A percentile compares a stretch with the other conserved stretches of the same genome.
phyloP scores from a whole-genome alignment of 2,113 vertebrate species.

The Gallinago media region DNA sequence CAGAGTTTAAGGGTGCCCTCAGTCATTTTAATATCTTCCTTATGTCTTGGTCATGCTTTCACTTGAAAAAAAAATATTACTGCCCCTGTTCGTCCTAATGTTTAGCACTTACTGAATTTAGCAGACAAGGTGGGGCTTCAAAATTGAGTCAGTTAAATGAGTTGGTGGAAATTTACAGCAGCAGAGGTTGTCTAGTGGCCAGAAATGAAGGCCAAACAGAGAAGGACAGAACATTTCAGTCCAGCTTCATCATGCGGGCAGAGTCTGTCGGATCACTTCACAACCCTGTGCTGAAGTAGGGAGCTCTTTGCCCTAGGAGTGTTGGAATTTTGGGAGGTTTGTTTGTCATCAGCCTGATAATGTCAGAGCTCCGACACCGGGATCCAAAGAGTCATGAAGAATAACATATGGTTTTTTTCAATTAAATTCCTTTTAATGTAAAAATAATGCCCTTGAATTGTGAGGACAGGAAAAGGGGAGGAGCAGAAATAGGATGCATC shows the following conservation, averaged over 20 bases:
- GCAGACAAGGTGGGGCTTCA: slow-evolving; percentile 16
- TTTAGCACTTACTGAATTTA: background rate
- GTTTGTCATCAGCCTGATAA: background rate
- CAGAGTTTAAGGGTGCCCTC: background rate
- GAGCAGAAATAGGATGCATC: background rate
- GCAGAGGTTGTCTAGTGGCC: background rate
- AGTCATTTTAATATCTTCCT: background rate
- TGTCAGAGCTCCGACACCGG: background rate
- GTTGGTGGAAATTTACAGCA: background rate
- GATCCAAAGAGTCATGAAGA: background rate
- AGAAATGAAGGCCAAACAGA: background rate
- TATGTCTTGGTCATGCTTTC: background rate
- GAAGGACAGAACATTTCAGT: slow-evolving; percentile 35
- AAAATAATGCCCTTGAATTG: background rate
- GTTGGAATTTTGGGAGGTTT: slow-evolving; percentile 3
- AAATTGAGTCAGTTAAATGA: background rate
- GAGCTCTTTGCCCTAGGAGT: slow-evolving; percentile 13
- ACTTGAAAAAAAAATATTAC: background rate
- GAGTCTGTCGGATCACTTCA: background rate
- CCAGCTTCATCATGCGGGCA: background rate
- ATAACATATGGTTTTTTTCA: slow-evolving; percentile 13
- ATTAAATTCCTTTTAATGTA: background rate
- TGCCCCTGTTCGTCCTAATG: background rate
- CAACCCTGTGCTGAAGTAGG: background rate
- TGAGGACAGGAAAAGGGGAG: background rate